phyloP scores from a whole-genome alignment of 2,113 vertebrate species.

The Malurus alboscapulatus region DNA sequence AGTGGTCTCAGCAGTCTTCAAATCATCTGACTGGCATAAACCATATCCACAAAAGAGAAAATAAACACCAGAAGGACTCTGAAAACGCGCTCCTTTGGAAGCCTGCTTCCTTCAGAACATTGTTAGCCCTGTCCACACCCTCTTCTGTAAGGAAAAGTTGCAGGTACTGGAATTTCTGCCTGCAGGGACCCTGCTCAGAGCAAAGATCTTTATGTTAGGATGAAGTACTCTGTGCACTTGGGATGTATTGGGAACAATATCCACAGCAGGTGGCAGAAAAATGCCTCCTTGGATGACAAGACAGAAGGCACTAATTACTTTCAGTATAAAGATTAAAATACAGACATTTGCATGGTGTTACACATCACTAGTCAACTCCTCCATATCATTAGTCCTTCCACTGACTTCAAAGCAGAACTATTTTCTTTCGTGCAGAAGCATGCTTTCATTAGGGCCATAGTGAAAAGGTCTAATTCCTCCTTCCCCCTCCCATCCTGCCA shows the following conservation, averaged over 20 bases:
- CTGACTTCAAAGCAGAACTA: not conserved
- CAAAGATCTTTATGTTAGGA: not conserved
- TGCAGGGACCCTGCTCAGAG: not conserved
- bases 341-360: not conserved
- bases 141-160: not conserved
- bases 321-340: not conserved
- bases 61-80: not conserved
- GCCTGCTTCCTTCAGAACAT: not conserved
- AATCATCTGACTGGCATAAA: not conserved
- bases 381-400: slow-evolving; percentile 15
- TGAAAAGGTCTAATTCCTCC: not conserved
- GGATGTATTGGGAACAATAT: not conserved
- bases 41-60: not conserved
- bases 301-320: slow-evolving; percentile 13
- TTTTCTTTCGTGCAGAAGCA: not conserved
- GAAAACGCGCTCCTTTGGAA: not conserved
- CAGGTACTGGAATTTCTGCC: not conserved
- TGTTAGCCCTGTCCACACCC: not conserved
- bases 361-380: not conserved
- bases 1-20: not conserved
- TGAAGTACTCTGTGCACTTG: not conserved
- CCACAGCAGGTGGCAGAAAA: slow-evolving; percentile 5
- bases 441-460: not conserved
- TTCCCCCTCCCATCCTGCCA: not conserved
- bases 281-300: not conserved